A percentile compares a stretch with the other conserved stretches of the same genome.
phyloP scores from a whole-genome alignment of 2,888 invertebrate genomes.

The Drosophila quinaria region DNA sequence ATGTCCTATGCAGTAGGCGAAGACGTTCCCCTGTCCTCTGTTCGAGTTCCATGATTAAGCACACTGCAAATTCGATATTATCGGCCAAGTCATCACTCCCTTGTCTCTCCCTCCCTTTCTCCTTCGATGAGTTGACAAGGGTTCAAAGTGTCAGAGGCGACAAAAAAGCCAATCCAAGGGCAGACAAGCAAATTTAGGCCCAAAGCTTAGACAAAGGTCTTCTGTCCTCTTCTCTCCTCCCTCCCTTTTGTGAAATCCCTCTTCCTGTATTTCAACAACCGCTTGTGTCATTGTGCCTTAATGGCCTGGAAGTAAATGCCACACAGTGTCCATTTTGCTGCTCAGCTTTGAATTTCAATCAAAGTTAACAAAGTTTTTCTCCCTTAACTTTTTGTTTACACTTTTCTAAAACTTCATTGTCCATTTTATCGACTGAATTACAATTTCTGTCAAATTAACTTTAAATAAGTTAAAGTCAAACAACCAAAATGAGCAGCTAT shows the following conservation, averaged over 20 bases:
- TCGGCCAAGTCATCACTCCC: slow-evolving; percentile 44
- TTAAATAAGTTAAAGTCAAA: slow-evolving; percentile 48
- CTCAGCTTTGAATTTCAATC: slow-evolving; percentile 51
- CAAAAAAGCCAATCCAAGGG: slow-evolving; percentile 56
- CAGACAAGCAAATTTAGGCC: slow-evolving; percentile 40
- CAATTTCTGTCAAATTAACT: slow-evolving; percentile 51
- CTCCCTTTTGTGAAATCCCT: not conserved
- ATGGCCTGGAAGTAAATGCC: slow-evolving; percentile 60
- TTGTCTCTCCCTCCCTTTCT: not conserved
- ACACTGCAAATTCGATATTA: slow-evolving; percentile 55
- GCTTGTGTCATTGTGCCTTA: slow-evolving; percentile 54
- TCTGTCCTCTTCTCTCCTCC: not conserved
- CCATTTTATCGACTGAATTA: slow-evolving; percentile 25
- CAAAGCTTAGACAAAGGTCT: slow-evolving; percentile 56
- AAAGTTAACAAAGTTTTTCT: slow-evolving; percentile 46
- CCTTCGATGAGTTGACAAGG: slow-evolving; percentile 49
- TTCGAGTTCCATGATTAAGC: slow-evolving; percentile 43
- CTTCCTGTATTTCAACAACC: slow-evolving; percentile 2
- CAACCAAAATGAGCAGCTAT: slow-evolving; percentile 21
- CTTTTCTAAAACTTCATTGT: not conserved
- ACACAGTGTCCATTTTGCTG: slow-evolving; percentile 31
- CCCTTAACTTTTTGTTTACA: slow-evolving; percentile 10
- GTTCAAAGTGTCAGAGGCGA: slow-evolving; percentile 58
- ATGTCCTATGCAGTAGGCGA: slow-evolving; percentile 23
- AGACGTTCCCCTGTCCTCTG: slow-evolving; percentile 5